phyloP scores from a whole-genome alignment of 1,140 invertebrate genomes.

The Trichonephila clavata region DNA sequence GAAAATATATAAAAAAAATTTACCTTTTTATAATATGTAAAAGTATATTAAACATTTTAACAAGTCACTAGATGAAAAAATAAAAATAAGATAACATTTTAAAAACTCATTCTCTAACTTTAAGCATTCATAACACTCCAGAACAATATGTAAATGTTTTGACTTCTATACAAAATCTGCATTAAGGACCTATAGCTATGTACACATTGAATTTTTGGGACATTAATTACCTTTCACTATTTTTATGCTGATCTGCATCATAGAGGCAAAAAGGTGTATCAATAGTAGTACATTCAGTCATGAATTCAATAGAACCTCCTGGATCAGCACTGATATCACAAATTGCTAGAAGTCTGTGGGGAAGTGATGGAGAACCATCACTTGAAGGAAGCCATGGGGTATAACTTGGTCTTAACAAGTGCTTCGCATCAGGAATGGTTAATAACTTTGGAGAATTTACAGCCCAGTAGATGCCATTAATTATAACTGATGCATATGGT shows the following conservation, averaged over 20 bases:
- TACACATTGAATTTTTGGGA: too few relatives aligned
- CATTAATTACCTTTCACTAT: conserved; percentile 90
- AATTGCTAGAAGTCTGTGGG: conserved; percentile 90
- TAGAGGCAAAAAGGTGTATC: conserved; percentile 99
- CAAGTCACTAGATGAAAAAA: too few relatives aligned
- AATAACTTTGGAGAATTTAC: conserved; percentile 96
- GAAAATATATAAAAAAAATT: too few relatives aligned
- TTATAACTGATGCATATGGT: conserved; percentile 96
- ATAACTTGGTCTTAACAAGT: conserved; percentile 91
- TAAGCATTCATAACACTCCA: too few relatives aligned
- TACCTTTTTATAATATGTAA: too few relatives aligned
- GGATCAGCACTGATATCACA: conserved; percentile 99
- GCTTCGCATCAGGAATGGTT: conserved; percentile 98
- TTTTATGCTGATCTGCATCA: conserved; percentile 98
- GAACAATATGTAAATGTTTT: too few relatives aligned
- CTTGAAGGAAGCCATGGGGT: conserved; percentile 95
- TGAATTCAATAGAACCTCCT: conserved; percentile 99
- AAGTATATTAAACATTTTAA: too few relatives aligned
- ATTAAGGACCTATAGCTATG: too few relatives aligned
- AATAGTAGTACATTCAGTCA: conserved; percentile 99
- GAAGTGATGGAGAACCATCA: conserved; percentile 90
- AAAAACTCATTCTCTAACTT: too few relatives aligned
- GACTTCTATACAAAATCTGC: too few relatives aligned
- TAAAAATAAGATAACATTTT: too few relatives aligned
- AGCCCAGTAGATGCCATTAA: conserved; percentile 99